Evolutionary conservation across 2,797 vertebrate genomes (phyloP), one percentile per base, ranked within the genome.

Genomic region (Xenopus petersii): DNA sequence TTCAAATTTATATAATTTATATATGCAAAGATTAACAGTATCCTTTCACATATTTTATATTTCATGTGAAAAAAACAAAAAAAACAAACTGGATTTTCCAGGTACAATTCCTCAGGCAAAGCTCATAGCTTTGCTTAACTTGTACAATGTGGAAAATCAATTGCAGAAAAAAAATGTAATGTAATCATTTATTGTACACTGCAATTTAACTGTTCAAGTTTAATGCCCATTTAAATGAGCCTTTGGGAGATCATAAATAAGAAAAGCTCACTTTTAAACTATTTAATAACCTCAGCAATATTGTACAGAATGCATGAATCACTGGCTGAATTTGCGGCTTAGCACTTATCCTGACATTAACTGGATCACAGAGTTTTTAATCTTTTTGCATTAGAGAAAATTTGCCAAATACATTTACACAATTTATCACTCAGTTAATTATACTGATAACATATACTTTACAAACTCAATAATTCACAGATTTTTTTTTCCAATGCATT

Each of bases 231-330:
- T 77, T 77, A 58, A 77, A 77, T 73, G 75, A 68, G 64, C 70
- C 70, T 72, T 62, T 61, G 70, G 75, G 75, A 77, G 64, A 68
- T 46, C 64, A 77, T 77, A 77, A 77, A 77, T 72, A 68, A 77
- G 70, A 73, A 67, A 64, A 24, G 21, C 70, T 67, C 64, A 77
- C 69, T 73, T 68, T 72, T 72, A 77, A 73, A 73, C 70, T 73
- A 67, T 72, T 47, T 55, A 73, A 73, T 73, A 67, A 73, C 64
- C 70, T 62, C 49, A 67, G 64, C 64, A 77, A 77, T 73, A 77
- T 55, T 77, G 75, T 58, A 70, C 69, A n/a, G 69, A 64, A 61
- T 68, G 59, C 46, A 77, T 77, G 70, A 63, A 77, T 77, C 75
- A 72, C 70, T 73, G 73, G 67, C 47, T 68, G 70, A 30, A 67